Conservation (phyloP, 2,113 vertebrate species). For the Hippolais icterina region DNA sequence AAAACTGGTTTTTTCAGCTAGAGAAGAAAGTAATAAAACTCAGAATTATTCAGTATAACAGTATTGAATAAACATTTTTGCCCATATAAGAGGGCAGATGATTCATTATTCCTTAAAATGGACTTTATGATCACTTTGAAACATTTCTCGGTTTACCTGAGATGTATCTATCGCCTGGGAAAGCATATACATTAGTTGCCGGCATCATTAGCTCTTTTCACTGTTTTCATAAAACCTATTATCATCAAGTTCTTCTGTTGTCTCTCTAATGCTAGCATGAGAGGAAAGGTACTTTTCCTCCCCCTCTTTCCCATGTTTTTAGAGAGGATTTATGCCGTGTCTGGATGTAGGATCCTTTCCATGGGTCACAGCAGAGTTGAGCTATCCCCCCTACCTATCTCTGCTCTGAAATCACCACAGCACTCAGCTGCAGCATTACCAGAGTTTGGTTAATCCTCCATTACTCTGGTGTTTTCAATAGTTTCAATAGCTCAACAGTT, state of each 20-base stretch:
- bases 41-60: not conserved
- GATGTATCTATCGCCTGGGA: not conserved
- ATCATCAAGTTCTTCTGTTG: not conserved
- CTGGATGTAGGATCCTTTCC: not conserved
- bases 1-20: not conserved
- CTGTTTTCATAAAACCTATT: not conserved
- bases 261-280: not conserved
- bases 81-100: not conserved
- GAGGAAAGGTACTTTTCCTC: not conserved
- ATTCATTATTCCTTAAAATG: not conserved
- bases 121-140: not conserved
- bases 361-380: fast-evolving
- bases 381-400: not conserved
- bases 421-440: fast-evolving
- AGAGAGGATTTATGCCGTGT: not conserved
- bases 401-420: not conserved
- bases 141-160: not conserved
- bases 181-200: not conserved
- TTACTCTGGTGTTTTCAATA: not conserved
- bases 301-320: not conserved
- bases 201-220: not conserved
- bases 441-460: not conserved
- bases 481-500: no score
- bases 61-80: not conserved
- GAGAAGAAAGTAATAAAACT: not conserved